Evolutionary conservation across 2,797 vertebrate species (phyloP).

Genomic region (Sebastes steindachneri): DNA sequence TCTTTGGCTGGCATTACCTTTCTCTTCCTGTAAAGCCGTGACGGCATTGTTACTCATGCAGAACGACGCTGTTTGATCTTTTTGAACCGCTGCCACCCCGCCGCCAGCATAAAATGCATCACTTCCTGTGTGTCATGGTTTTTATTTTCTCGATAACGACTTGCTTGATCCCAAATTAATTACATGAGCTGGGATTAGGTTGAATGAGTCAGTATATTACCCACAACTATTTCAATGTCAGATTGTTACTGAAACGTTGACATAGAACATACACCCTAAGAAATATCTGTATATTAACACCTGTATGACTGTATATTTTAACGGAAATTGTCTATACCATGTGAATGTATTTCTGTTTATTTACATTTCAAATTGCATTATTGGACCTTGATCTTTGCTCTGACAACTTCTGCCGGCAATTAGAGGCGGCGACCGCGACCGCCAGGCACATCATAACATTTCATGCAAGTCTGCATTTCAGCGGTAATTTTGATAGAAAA

Average conservation of each 20-base stretch:
- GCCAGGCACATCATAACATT: too few species aligned
- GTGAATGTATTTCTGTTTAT: too few species aligned
- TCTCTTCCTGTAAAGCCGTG: background rate
- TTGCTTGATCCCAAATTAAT: background rate
- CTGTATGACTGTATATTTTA: too few species aligned
- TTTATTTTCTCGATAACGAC: constrained; percentile 3
- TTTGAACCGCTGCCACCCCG: background rate
- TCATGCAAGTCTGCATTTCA: too few species aligned
- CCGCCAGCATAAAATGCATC: background rate
- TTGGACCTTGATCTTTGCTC: too few species aligned
- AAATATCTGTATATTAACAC: too few species aligned
- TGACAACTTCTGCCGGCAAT: too few species aligned
- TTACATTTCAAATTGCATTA: too few species aligned
- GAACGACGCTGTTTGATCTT: background rate
- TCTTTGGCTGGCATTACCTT: background rate
- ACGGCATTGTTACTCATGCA: constrained; percentile 7
- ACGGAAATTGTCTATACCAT: too few species aligned
- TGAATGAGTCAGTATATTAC: background rate
- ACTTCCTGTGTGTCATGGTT: constrained; percentile 10
- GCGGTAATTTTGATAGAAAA: too few species aligned
- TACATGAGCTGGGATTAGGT: background rate
- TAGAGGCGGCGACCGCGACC: too few species aligned
- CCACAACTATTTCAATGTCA: background rate
- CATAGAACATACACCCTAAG: background rate
- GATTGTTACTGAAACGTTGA: background rate